Percentiles rank a stretch among this genome's conserved stretches.
Evolutionary conservation across 2,113 vertebrate genomes (phyloP).

Genomic region (Ifrita kowaldi): DNA sequence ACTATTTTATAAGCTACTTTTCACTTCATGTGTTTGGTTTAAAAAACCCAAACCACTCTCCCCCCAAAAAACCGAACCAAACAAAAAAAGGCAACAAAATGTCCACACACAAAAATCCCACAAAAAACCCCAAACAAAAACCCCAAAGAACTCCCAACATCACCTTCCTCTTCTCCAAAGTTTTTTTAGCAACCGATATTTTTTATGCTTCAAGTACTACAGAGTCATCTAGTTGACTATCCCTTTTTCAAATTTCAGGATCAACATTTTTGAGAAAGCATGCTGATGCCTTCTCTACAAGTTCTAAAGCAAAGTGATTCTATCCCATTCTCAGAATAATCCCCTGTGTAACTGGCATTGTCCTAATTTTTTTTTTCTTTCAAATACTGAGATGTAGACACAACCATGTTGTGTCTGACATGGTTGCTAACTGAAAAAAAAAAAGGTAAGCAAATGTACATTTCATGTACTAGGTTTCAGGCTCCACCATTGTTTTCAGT

Average conservation of each 20-base stretch:
- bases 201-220: neutral
- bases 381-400: neutral
- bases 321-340: neutral
- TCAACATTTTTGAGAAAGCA: conserved; percentile 15
- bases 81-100: neutral
- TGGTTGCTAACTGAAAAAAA: neutral
- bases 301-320: neutral
- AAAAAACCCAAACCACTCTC: neutral
- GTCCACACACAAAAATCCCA: neutral
- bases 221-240: neutral
- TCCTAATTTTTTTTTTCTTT: neutral
- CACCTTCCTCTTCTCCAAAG: neutral
- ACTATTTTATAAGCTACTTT: neutral
- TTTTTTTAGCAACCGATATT: neutral
- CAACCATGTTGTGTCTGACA: neutral
- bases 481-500: neutral
- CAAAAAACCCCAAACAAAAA: neutral
- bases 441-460: neutral
- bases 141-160: fast-evolving
- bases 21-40: neutral
- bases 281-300: neutral
- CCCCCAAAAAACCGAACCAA: neutral
- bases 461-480: neutral
- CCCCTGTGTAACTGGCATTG: neutral
- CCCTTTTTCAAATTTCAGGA: neutral